These are phyloP conservation scores for Loris lydekkerianus DNA, from an alignment of 2,797 vertebrate species.

Conservation along the genomic window DNA sequence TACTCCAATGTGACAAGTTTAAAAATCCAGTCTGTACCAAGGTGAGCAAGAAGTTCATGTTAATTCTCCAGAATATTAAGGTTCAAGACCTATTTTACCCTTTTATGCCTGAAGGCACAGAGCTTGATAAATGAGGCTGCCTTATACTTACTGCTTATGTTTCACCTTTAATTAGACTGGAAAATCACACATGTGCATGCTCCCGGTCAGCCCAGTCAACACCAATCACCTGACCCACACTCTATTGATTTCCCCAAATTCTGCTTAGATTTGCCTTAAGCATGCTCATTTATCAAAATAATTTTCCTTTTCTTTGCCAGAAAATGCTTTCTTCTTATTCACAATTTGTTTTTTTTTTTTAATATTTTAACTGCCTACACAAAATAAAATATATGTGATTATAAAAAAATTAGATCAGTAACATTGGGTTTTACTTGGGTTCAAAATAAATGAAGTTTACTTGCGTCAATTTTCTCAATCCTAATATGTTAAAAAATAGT, in stretches of 20 bases:
- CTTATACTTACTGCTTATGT: slow-evolving; percentile 81
- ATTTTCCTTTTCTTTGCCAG: slow-evolving; percentile 87
- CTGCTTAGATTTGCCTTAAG: slow-evolving; percentile 90
- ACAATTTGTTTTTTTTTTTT: not conserved
- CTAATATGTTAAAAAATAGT: slow-evolving; percentile 12
- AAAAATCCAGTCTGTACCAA: slow-evolving; percentile 74
- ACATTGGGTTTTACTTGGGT: not conserved
- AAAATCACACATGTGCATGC: slow-evolving; percentile 84
- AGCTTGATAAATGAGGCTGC: slow-evolving; percentile 75
- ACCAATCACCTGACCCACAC: slow-evolving; percentile 89
- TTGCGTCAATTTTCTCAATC: slow-evolving; percentile 22
- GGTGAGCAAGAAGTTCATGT: slow-evolving; percentile 35
- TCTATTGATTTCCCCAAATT: slow-evolving; percentile 93
- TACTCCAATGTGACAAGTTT: slow-evolving; percentile 84
- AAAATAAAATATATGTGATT: slow-evolving; percentile 21
- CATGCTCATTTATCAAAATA: slow-evolving; percentile 86
- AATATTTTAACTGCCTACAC: not conserved
- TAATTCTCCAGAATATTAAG: slow-evolving; percentile 73
- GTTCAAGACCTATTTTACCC: slow-evolving; percentile 70
- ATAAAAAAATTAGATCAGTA: not conserved
- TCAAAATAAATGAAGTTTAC: slow-evolving; percentile 52
- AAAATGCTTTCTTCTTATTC: slow-evolving; percentile 61
- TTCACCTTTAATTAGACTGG: slow-evolving; percentile 88
- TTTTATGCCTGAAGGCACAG: slow-evolving; percentile 61
- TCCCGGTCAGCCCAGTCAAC: slow-evolving; percentile 84